Conservation (phyloP, 2,113 vertebrate genomes). For the Agapornis roseicollis region DNA sequence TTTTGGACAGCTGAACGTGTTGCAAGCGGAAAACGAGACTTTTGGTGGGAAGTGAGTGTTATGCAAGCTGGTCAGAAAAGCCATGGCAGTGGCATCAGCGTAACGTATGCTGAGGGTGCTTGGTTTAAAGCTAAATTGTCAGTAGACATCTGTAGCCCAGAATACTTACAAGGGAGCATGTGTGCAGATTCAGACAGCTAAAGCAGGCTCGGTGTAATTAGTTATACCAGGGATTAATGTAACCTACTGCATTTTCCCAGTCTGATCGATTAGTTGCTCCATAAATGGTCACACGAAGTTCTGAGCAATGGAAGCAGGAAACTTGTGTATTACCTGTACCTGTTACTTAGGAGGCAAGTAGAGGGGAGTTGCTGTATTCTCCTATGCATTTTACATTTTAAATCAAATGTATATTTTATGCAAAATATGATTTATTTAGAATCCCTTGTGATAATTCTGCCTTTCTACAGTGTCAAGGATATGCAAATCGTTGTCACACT, state of each 20-base stretch:
- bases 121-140: neutral
- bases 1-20: neutral
- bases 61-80: neutral
- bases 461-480: neutral
- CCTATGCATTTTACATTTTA: neutral
- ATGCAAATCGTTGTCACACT: accelerated
- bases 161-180: neutral
- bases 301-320: neutral
- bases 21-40: neutral
- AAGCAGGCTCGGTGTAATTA: neutral
- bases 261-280: neutral
- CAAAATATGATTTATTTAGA: neutral
- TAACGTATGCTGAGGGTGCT: accelerated
- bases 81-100: neutral
- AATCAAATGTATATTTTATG: neutral
- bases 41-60: neutral
- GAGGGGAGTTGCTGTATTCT: neutral
- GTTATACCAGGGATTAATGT: neutral
- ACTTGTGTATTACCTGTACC: neutral
- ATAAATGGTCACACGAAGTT: accelerated
- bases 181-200: neutral
- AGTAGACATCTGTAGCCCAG: neutral
- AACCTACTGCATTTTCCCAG: neutral
- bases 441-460: neutral
- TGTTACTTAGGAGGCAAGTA: neutral